These are phyloP conservation scores for Microcebus tavaratra DNA, from an alignment of 2,113 vertebrate genomes.

Conservation along the genomic window DNA sequence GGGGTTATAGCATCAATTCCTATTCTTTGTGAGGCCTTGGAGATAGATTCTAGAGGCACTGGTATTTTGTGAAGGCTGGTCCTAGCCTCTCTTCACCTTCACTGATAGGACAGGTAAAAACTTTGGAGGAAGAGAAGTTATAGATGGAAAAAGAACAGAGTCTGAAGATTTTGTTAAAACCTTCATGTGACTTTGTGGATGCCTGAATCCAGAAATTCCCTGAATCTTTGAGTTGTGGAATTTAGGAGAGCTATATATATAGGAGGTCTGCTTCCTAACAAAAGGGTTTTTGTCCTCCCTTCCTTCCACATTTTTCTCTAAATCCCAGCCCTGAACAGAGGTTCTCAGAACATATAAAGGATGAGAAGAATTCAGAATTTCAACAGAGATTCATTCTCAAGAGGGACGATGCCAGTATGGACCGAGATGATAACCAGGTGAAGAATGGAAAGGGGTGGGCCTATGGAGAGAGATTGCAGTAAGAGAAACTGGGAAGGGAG, in stretches of 20 bases:
- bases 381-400: slow-evolving; percentile 99
- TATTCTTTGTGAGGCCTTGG: not conserved
- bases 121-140: not conserved
- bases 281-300: slow-evolving; percentile 12
- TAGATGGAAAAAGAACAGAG: not conserved
- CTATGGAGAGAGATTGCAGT: slow-evolving; percentile 59
- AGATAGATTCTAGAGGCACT: not conserved
- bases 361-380: slow-evolving; percentile 96
- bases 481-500: slow-evolving; percentile 79
- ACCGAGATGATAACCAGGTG: slow-evolving; percentile 99
- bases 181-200: not conserved
- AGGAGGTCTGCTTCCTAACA: slow-evolving; percentile 52
- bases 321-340: slow-evolving; percentile 95
- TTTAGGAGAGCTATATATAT: not conserved
- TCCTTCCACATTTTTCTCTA: slow-evolving; percentile 63
- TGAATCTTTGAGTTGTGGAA: not conserved
- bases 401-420: slow-evolving; percentile 97
- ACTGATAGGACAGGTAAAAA: not conserved
- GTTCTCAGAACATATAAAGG: slow-evolving; percentile 99
- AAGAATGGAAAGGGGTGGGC: slow-evolving; percentile 60
- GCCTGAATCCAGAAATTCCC: slow-evolving; percentile 1
- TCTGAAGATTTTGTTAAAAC: slow-evolving; percentile 24
- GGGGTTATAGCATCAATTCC: not conserved
- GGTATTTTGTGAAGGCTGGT: not conserved
- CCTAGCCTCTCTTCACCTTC: not conserved